phyloP scores from a whole-genome alignment of 2,888 invertebrate genomes.

The Allygus modestus region DNA sequence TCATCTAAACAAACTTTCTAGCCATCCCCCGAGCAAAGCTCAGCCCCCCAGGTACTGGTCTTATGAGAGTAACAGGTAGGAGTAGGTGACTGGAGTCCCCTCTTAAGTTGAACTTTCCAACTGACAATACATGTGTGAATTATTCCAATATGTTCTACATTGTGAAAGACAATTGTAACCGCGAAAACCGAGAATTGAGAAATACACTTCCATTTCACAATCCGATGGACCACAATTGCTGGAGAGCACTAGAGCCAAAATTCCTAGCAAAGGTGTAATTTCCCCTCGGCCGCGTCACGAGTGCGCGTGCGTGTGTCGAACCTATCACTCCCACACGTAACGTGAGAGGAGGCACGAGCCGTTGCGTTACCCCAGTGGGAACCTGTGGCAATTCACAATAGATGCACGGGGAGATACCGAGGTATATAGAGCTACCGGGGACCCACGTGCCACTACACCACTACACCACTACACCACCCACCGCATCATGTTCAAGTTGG shows the following conservation, averaged over 20 bases:
- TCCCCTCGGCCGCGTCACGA: no score
- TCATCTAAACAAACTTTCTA: no score
- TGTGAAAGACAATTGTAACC: no score
- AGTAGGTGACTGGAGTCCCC: no score
- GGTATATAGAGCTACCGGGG: slow-evolving; percentile 23
- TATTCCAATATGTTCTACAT: no score
- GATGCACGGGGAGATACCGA: background rate
- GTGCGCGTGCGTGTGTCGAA: slow-evolving; percentile 1
- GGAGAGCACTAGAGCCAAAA: background rate
- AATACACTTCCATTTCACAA: background rate
- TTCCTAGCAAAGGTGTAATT: background rate
- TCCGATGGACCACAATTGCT: background rate
- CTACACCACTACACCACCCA: background rate
- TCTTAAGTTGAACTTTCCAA: no score
- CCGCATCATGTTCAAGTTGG: slow-evolving; percentile 37
- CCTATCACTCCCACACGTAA: background rate
- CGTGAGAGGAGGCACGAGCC: slow-evolving; percentile 30
- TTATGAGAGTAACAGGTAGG: no score
- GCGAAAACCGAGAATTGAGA: no score
- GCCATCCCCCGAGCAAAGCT: no score
- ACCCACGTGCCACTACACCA: background rate
- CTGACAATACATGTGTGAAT: no score
- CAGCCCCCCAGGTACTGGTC: no score
- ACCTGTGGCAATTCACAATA: background rate
- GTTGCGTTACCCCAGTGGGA: background rate